A percentile compares a stretch with the other conserved stretches of the same genome.
phyloP scores from a whole-genome alignment of 2,888 invertebrate genomes.

The Exocentrus adspersus region DNA sequence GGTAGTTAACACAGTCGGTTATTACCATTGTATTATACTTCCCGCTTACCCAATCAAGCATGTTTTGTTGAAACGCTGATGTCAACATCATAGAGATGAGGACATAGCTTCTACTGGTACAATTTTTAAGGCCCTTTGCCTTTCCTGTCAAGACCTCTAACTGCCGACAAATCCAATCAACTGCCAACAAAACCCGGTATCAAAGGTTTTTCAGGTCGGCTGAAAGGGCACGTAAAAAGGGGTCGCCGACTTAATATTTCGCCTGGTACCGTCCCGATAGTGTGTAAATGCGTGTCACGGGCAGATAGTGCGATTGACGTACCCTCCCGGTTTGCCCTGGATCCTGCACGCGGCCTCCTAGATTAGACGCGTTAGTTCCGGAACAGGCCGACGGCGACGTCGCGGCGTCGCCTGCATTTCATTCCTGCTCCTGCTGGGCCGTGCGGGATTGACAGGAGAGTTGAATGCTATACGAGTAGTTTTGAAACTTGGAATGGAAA shows the following conservation, averaged over 20 bases:
- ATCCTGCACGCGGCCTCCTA: constrained; percentile 40
- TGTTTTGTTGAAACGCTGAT: no score
- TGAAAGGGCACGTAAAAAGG: constrained; percentile 17
- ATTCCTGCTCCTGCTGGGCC: neutral
- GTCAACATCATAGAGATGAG: no score
- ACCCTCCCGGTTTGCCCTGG: constrained; percentile 37
- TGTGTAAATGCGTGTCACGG: constrained; percentile 54
- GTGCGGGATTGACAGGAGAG: neutral
- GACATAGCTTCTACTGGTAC: no score
- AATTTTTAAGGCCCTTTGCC: no score
- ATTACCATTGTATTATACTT: no score
- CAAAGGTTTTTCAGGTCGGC: constrained; percentile 21
- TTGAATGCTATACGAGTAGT: neutral
- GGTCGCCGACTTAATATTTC: constrained; percentile 20
- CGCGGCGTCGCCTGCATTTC: constrained; percentile 9
- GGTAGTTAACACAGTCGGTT: no score
- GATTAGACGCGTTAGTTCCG: constrained; percentile 39
- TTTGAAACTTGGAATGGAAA: neutral
- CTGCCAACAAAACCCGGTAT: constrained; percentile 13
- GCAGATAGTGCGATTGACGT: constrained; percentile 56
- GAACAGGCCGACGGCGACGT: constrained; percentile 21
- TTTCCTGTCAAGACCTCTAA: neutral
- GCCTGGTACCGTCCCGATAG: constrained; percentile 49
- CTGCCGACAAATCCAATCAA: constrained; percentile 5
- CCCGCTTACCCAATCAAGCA: no score